phyloP scores from a whole-genome alignment of 2,113 vertebrate genomes.

The Pluvianellus socialis region DNA sequence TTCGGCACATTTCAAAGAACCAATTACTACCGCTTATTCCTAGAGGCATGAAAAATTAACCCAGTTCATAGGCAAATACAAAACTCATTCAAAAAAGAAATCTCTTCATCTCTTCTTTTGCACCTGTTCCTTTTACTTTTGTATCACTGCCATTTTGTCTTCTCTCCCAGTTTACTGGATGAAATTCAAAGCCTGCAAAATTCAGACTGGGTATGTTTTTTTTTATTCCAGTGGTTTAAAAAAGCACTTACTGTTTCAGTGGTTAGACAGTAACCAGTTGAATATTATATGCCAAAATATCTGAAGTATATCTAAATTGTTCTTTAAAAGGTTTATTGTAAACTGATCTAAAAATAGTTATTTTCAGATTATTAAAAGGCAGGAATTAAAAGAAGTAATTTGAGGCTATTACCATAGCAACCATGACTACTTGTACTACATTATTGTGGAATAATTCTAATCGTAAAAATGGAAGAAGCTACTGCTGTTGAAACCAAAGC shows the following conservation, averaged over 20 bases:
- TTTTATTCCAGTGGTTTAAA: not conserved
- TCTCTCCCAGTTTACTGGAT: not conserved
- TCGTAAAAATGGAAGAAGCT: not conserved
- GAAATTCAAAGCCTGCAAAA: not conserved
- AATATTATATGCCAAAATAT: not conserved
- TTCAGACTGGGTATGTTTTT: not conserved
- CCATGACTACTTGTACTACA: not conserved
- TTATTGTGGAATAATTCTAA: not conserved
- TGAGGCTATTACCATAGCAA: not conserved
- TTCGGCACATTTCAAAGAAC: not conserved
- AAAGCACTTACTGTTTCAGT: not conserved
- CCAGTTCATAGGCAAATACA: not conserved
- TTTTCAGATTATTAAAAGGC: not conserved
- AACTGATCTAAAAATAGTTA: not conserved
- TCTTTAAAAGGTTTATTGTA: not conserved
- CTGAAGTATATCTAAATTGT: not conserved
- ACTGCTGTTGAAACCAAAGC: not conserved
- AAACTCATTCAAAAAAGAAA: not conserved
- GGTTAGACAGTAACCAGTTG: not conserved
- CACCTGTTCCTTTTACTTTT: not conserved
- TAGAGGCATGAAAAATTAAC: not conserved
- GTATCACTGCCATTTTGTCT: not conserved
- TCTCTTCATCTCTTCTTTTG: not conserved
- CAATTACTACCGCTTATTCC: not conserved
- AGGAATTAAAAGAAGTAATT: not conserved